Percentiles rank a stretch among this genome's conserved stretches.
phyloP scores from a whole-genome alignment of 1,140 invertebrate species.

The Bombus turneri region DNA sequence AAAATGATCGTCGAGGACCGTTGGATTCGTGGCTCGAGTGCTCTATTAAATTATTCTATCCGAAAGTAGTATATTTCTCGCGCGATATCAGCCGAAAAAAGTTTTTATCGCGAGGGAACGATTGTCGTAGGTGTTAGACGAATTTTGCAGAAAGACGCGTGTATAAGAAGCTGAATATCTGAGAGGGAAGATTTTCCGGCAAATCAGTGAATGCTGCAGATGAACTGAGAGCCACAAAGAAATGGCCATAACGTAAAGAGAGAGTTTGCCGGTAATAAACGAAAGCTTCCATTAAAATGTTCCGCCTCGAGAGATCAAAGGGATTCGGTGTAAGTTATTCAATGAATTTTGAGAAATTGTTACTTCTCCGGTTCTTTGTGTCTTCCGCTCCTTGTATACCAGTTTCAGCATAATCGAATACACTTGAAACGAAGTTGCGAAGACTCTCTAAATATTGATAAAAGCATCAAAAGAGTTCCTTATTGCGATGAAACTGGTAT shows the following conservation, averaged over 20 bases:
- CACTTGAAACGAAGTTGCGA: slow-evolving; percentile 25
- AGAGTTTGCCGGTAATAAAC: slow-evolving; percentile 45
- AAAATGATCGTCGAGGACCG: not conserved
- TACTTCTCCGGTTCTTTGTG: slow-evolving; percentile 11
- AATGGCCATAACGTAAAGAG: not conserved
- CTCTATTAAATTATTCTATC: not conserved
- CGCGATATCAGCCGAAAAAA: not conserved
- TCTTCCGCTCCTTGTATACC: not conserved
- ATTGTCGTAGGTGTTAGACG: not conserved
- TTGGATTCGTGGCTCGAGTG: not conserved
- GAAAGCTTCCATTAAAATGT: slow-evolving; percentile 62
- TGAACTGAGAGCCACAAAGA: not conserved
- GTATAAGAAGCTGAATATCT: not conserved
- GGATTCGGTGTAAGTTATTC: slow-evolving; percentile 47
- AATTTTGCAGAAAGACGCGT: not conserved
- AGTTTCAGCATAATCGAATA: not conserved
- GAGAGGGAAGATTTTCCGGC: not conserved
- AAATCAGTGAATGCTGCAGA: not conserved
- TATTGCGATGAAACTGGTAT: not conserved
- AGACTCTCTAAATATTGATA: slow-evolving; percentile 9
- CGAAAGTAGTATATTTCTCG: not conserved
- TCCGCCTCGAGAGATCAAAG: slow-evolving; percentile 40
- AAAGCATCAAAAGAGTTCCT: not conserved
- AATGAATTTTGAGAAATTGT: slow-evolving; percentile 58
- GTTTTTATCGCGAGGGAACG: not conserved